These are phyloP conservation scores for Phyllotreta cruciferae DNA, from an alignment of 2,888 invertebrate species.

Conservation along the genomic window DNA sequence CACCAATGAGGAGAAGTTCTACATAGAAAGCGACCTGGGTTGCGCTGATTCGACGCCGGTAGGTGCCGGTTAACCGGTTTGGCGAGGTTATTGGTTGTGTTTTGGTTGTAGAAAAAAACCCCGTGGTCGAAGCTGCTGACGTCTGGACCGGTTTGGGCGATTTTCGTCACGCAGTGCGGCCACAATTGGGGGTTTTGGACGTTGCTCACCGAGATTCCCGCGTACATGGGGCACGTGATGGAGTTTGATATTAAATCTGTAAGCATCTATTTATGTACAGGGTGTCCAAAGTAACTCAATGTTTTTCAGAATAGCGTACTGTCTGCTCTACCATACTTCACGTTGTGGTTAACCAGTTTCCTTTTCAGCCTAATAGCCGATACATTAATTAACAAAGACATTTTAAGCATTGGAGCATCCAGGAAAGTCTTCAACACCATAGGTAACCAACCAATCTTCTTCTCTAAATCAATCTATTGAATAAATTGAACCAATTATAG, in stretches of 20 bases:
- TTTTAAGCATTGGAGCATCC: slow-evolving; percentile 48
- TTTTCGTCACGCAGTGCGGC: slow-evolving; percentile 74
- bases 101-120: slow-evolving; percentile 56
- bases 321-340: slow-evolving; percentile 76
- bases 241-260: slow-evolving; percentile 74
- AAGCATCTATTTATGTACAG: too few relatives aligned
- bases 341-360: slow-evolving; percentile 75
- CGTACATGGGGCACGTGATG: slow-evolving; percentile 78
- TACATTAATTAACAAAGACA: slow-evolving; percentile 62
- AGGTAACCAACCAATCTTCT: too few relatives aligned
- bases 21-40: slow-evolving; percentile 64
- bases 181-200: slow-evolving; percentile 88
- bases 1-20: slow-evolving; percentile 68
- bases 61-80: too few relatives aligned
- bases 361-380: slow-evolving; percentile 74
- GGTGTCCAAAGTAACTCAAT: too few relatives aligned
- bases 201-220: slow-evolving; percentile 80
- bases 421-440: slow-evolving; percentile 48
- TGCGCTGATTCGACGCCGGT: background rate
- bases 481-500: too few relatives aligned
- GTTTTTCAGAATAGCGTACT: slow-evolving; percentile 72
- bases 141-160: slow-evolving; percentile 77
- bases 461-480: too few relatives aligned
- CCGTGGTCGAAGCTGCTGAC: slow-evolving; percentile 79
- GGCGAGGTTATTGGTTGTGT: too few relatives aligned